A percentile compares a stretch with the other conserved stretches of the same genome.
phyloP scores from a whole-genome alignment of 2,888 invertebrate species.

The Creontiades dilutus region DNA sequence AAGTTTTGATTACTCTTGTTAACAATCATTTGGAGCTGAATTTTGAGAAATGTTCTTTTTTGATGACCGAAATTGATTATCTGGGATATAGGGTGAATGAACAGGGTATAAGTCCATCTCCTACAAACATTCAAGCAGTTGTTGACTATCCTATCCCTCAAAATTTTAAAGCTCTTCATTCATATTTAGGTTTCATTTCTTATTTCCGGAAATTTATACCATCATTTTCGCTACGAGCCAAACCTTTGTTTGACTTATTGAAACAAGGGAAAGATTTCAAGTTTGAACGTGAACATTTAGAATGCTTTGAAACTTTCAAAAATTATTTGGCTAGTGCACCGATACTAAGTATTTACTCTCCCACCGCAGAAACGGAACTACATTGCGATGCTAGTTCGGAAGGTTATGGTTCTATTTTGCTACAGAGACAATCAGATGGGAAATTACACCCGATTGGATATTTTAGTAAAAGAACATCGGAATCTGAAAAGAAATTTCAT shows the following conservation, averaged over 20 bases:
- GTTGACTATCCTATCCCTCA: background rate
- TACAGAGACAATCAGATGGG: conserved; percentile 38
- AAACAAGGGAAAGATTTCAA: background rate
- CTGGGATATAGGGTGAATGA: no score
- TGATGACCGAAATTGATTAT: no score
- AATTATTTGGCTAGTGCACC: background rate
- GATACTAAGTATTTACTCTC: background rate
- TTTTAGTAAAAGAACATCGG: conserved; percentile 35
- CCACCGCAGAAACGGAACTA: background rate
- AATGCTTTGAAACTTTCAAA: no score
- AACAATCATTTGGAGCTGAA: no score
- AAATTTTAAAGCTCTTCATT: background rate
- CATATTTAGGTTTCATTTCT: background rate
- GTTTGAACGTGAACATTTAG: background rate
- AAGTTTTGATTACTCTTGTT: no score
- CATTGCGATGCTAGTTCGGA: conserved; percentile 48
- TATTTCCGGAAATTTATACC: background rate
- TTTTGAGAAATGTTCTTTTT: no score
- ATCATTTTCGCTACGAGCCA: no score
- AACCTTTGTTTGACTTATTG: background rate
- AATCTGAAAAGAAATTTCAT: conserved; percentile 22
- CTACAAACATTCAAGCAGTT: no score
- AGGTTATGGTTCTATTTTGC: conserved; percentile 24
- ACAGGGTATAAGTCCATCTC: no score
- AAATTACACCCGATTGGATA: conserved; percentile 56